Evolutionary conservation across 2,797 vertebrate species (phyloP).

Genomic region (Rhynchonycteris naso): DNA sequence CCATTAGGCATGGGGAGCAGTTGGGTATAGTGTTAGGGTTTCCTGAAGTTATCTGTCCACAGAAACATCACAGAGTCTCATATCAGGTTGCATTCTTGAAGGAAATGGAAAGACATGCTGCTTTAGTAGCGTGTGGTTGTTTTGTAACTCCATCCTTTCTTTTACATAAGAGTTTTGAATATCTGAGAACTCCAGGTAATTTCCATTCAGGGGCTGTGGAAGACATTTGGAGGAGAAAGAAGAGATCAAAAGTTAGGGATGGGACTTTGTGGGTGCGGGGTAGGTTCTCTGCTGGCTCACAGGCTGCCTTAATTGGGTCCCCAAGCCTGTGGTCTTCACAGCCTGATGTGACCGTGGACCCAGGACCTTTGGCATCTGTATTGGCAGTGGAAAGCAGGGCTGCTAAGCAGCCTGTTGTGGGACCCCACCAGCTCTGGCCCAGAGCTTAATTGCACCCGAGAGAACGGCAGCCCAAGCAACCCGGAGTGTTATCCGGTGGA

Average conservation of each 20-base stretch:
- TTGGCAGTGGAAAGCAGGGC: not conserved
- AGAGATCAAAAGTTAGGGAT: too few relatives aligned
- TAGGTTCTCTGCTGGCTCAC: not conserved
- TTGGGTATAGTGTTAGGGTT: not conserved
- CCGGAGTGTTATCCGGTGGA: not conserved
- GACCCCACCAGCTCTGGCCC: not conserved
- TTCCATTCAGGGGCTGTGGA: not conserved
- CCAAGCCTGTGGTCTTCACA: not conserved
- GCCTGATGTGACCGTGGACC: not conserved
- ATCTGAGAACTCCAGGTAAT: not conserved
- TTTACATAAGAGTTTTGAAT: not conserved
- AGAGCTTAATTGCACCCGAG: not conserved
- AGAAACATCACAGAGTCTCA: not conserved
- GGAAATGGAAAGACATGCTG: not conserved
- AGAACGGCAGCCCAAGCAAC: accelerated
- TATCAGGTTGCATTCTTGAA: not conserved
- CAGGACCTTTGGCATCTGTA: not conserved
- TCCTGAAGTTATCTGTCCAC: not conserved
- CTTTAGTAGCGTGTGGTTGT: not conserved
- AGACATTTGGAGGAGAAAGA: not conserved
- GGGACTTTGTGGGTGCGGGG: not conserved
- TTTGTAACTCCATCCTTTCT: not conserved
- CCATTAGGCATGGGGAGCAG: not conserved
- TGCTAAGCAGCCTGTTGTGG: not conserved
- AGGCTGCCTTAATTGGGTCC: not conserved